Base-by-base conservation (phyloP, 1,140 invertebrate species). In the Sarcophaga peregrina region DNA sequence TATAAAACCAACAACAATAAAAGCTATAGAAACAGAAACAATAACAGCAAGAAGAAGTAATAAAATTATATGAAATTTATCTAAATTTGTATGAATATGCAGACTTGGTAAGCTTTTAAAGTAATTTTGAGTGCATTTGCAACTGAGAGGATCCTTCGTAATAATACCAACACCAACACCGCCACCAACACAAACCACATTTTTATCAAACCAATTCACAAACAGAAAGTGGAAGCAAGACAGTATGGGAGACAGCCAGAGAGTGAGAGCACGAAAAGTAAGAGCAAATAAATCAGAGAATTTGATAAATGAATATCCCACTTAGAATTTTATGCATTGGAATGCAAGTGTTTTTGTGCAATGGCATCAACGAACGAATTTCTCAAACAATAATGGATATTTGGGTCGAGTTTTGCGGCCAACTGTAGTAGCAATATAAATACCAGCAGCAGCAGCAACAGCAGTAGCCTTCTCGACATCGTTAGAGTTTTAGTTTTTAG, bases 211-310 rank as follows among this genome's bases (percentile, higher is more conserved):
- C 25, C 25, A 37, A 37, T 37, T 37, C 25, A 37, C 25, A 37
- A 37, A 37, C 25, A 37, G 25, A n/a, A 58, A n/a, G 0, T 58
- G 54, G 15, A 58, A n/a, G 52, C 52, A 11, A 15, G 52, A 13
- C 10, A 37, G 1, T 37, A 4, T 37, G 25, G 4, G 25, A 37
- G 25, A 37, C 4, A n/a, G n/a, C 4, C 25, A 37, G 25, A 37
- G 25, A 37, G 25, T n/a, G n/a, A n/a, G n/a, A n/a, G n/a, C n/a
- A n/a, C n/a, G n/a, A n/a, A n/a, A n/a, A n/a, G n/a, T n/a, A n/a
- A n/a, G n/a, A n/a, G n/a, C n/a, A 20, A 76, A 45, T n/a, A 50
- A 47, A 82, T 37, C 6, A 78, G 25, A 7, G 68, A 54, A 84
- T 84, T 45, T 83, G 82, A 8, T 75, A 82, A 45, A 45, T 52